These are phyloP conservation scores for Timema cristinae DNA, from an alignment of 2,888 invertebrate species.

Conservation along the genomic window DNA sequence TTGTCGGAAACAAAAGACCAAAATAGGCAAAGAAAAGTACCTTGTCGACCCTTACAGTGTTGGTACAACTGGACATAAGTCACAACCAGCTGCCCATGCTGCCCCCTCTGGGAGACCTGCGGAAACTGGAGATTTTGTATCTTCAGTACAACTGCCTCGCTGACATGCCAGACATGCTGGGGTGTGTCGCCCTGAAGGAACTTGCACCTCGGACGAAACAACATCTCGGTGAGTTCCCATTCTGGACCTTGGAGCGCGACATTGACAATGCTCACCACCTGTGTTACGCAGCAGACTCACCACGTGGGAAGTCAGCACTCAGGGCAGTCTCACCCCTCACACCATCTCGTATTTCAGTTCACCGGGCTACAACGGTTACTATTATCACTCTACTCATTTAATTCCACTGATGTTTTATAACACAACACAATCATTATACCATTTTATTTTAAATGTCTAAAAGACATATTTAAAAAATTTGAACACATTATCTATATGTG, in stretches of 20 bases:
- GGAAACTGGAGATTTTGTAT: constrained; percentile 70
- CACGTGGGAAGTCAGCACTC: no score
- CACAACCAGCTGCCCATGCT: constrained; percentile 65
- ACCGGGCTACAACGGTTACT: no score
- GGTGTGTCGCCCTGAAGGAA: constrained; percentile 72
- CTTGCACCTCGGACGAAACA: constrained; percentile 81
- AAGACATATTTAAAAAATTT: no score
- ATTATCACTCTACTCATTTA: no score
- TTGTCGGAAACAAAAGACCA: no score
- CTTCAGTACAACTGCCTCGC: constrained; percentile 78
- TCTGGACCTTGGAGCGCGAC: constrained; percentile 48
- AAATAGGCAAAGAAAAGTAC: neutral
- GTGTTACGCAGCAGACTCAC: no score
- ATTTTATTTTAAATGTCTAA: no score
- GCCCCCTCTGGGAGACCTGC: constrained; percentile 62
- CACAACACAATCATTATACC: no score
- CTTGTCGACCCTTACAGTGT: constrained; percentile 46
- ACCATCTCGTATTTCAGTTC: no score
- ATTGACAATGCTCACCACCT: constrained; percentile 47
- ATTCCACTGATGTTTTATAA: no score
- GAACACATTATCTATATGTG: no score
- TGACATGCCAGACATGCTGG: constrained; percentile 69
- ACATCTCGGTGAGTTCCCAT: constrained; percentile 55
- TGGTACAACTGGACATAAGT: constrained; percentile 68
- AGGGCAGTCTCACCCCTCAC: no score